Base-by-base conservation (phyloP, 2,797 vertebrate genomes). In the Bucorvus abyssinicus region DNA sequence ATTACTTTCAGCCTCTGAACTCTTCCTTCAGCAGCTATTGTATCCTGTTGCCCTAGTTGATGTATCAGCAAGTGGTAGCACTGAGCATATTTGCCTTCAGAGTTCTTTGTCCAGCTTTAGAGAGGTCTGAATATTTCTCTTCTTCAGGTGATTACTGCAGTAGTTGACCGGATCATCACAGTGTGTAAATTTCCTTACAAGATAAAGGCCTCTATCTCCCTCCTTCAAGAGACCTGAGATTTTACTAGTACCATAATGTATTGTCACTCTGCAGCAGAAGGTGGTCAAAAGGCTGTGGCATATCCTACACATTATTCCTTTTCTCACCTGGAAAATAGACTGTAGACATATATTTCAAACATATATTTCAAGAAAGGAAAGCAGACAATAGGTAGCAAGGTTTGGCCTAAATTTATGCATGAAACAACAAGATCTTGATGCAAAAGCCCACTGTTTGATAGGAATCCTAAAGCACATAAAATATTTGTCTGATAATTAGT, bases 131-230 rank as follows among this genome's bases (percentile, higher is more conserved):
- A 56, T 76, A 68, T 52, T 70, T 56, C 2, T 81, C 27, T 21
- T 15, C n/a, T 70, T 64, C 24, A 42, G 9, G 7, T 64, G 10
- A 60, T 34, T 42, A 8, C 12, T 78, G 26, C 13, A 70, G 10
- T 9, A 75, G 34, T 9, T 20, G 40, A 61, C 29, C 0, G 0
- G 10, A 44, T 42, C n/a, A 40, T 60, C 11, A 17, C 3, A 4
- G 15, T 19, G 5, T 47, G 32, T 56, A 30, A 60, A 64, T 49
- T 88, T 76, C 24, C 6, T 53, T 49, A 30, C 26, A 47, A 63
- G 32, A 34, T 2, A 44, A 44, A 68, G 22, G 10, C 6, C 2
- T 52, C 17, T 70, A 17, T 57, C 21, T 23, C 17, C 10, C 23
- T 75, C 7, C 14, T 87, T 71, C 18, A 50, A 87, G 30, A 79